Base-by-base conservation (phyloP, 2,888 invertebrate genomes). In the Ctena decussata region DNA sequence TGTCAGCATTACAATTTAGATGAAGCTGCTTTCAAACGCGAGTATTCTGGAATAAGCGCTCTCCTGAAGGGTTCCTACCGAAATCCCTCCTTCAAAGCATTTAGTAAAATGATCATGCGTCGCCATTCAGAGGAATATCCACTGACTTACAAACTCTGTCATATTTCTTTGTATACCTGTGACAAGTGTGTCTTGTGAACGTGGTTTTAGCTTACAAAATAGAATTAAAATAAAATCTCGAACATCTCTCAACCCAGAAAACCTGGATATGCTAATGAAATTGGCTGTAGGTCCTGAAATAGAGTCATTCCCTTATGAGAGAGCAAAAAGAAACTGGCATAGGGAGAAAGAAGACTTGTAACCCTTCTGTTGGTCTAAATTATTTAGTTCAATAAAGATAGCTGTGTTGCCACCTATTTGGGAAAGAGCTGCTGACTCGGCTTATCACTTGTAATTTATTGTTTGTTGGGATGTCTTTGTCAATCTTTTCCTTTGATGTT, bases 301-400 rank as follows among this genome's bases (percentile, higher is more conserved):
- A 37, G 69, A 41, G 18, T 32, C 32, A 37, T 77, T 77, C 65
- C 69, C 77, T 30, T 69, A 77, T 46, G 70, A 77, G 53, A 69
- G n/a, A 70, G 77, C 77, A 30, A 44, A 70, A 21, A 77, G 69
- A 70, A 44, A 77, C 30, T 37, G 70, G 57, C 57, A 57, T 27
- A 24, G 21, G n/a, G 80, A 74, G 57, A 80, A 80, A 46, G 74
- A 21, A 57, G 80, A 57, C 46, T 80, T 57, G 80, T 49, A n/a
- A n/a, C n/a, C n/a, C n/a, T n/a, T n/a, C n/a, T n/a, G n/a, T n/a
- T n/a, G n/a, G n/a, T n/a, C n/a, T n/a, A n/a, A n/a, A n/a, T n/a
- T n/a, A n/a, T n/a, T n/a, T n/a, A n/a, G n/a, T n/a, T n/a, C n/a
- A n/a, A n/a, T n/a, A n/a, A n/a, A n/a, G n/a, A n/a, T n/a, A n/a